Evolutionary conservation across 1,140 invertebrate genomes (phyloP).

Genomic region (Drosophila ananassae): DNA sequence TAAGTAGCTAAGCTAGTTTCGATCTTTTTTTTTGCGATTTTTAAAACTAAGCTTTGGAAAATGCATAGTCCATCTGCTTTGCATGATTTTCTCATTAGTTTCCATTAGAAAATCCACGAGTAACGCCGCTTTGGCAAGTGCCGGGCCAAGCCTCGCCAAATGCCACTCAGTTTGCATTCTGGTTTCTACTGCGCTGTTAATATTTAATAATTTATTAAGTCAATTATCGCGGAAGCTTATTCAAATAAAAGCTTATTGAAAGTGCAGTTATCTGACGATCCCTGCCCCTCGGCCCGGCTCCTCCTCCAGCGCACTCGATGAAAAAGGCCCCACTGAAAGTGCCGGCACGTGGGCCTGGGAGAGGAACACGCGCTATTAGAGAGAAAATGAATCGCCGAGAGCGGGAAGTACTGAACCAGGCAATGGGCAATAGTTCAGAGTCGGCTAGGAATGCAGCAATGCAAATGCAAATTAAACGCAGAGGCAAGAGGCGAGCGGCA

Average conservation of each 20-base stretch:
- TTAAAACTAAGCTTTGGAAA: background rate
- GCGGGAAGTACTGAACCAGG: slow-evolving; percentile 4
- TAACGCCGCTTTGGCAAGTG: slow-evolving; percentile 3
- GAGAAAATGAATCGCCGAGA: background rate
- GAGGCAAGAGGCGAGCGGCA: background rate
- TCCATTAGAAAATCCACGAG: slow-evolving; percentile 52
- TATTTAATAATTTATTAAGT: slow-evolving; percentile 75
- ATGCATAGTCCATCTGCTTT: slow-evolving; percentile 30
- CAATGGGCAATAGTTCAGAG: slow-evolving; percentile 44
- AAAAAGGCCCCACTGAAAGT: background rate
- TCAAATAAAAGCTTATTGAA: slow-evolving; percentile 69
- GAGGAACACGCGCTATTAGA: slow-evolving; percentile 59
- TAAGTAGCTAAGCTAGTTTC: background rate
- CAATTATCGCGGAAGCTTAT: slow-evolving; percentile 76
- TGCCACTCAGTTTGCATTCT: slow-evolving; percentile 44
- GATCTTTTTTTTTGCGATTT: background rate
- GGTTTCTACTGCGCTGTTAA: slow-evolving; percentile 67
- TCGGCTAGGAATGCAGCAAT: slow-evolving; percentile 8
- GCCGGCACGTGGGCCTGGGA: slow-evolving; percentile 53
- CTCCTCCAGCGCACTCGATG: background rate
- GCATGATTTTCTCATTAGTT: slow-evolving; percentile 70
- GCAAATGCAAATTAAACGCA: slow-evolving; percentile 33
- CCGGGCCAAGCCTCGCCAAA: background rate
- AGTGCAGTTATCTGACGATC: slow-evolving; percentile 54
- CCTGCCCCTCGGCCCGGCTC: too few relatives aligned